Percentiles rank a stretch among this genome's conserved stretches.
phyloP scores from a whole-genome alignment of 2,797 vertebrate species.

The Tragelaphus oryx region DNA sequence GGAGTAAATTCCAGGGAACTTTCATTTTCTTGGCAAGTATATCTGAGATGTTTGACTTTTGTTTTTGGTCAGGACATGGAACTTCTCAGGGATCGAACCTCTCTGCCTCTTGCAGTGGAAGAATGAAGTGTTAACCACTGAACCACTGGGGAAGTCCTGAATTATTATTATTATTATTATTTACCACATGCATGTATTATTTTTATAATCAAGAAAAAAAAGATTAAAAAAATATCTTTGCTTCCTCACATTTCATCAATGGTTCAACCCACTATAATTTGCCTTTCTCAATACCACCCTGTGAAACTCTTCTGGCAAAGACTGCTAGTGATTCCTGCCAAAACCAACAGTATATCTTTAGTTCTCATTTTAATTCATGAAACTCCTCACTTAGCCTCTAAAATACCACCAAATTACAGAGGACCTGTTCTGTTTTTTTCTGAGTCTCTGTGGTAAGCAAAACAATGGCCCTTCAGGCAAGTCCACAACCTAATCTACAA shows the following conservation, averaged over 20 bases:
- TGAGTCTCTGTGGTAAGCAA: not conserved
- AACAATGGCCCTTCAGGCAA: not conserved
- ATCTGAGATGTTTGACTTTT: not conserved
- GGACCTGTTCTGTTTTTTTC: not conserved
- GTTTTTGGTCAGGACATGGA: not conserved
- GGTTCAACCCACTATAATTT: not conserved
- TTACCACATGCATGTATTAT: not conserved
- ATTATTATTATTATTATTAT: not conserved
- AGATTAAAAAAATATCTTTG: not conserved
- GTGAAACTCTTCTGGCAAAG: constrained; percentile 19
- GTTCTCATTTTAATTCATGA: constrained; percentile 25
- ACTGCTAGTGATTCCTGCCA: constrained; percentile 14
- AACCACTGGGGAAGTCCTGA: not conserved
- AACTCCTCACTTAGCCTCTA: constrained; percentile 19
- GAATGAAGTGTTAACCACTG: not conserved
- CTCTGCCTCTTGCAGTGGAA: not conserved
- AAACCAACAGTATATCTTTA: constrained; percentile 35
- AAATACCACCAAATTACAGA: not conserved
- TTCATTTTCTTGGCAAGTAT: not conserved
- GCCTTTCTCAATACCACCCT: not conserved
- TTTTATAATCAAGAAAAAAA: not conserved
- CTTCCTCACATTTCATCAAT: constrained; percentile 8
- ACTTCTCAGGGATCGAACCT: not conserved
- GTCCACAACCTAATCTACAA: not conserved
- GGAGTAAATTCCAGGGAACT: constrained; percentile 25